Conservation (phyloP, 2,113 vertebrate species). For the Clarias batrachus region DNA sequence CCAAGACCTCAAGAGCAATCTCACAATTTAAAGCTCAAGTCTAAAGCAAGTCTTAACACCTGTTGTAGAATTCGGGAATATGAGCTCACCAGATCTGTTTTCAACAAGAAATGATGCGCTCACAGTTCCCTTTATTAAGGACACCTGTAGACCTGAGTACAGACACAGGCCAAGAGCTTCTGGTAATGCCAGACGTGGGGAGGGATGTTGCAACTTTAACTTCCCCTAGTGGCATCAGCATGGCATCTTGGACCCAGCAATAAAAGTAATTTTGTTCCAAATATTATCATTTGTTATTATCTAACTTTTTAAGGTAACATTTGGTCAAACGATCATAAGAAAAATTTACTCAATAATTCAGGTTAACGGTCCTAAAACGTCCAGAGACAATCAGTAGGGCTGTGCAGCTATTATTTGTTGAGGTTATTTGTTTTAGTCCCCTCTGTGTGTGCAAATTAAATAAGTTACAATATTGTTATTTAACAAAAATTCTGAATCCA, state of each 20-base stretch:
- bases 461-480: too few relatives aligned
- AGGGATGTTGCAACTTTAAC: background rate
- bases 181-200: background rate
- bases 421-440: too few relatives aligned
- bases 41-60: background rate
- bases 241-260: background rate
- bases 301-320: background rate
- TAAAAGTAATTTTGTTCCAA: background rate
- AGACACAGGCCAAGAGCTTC: background rate
- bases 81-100: background rate
- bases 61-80: background rate
- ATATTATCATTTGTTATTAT: background rate
- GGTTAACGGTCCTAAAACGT: background rate
- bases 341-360: background rate
- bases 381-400: background rate
- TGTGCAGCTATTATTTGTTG: background rate
- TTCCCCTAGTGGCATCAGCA: background rate
- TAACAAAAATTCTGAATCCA: too few relatives aligned
- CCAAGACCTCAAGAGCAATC: background rate
- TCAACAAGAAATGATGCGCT: background rate
- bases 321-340: too few relatives aligned
- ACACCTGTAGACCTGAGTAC: background rate
- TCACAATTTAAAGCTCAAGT: background rate
- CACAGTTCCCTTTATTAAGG: background rate
- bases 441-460: too few relatives aligned